Percentiles rank a stretch among this genome's conserved stretches.
These are phyloP conservation scores for Drosophila robusta DNA, from an alignment of 2,888 invertebrate genomes.

Conservation along the genomic window DNA sequence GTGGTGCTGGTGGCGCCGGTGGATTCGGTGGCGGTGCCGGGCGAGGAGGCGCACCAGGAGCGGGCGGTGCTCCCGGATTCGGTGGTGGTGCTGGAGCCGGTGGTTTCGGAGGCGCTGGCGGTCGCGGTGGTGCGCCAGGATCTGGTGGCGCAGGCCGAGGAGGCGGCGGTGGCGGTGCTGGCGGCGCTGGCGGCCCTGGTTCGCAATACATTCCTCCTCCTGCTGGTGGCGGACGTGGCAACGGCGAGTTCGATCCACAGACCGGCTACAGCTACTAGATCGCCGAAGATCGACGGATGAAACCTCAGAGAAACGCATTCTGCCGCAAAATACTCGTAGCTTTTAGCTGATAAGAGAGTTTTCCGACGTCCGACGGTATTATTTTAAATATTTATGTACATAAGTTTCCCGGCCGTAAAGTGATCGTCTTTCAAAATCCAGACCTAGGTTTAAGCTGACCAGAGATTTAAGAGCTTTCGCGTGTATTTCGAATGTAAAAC, in stretches of 20 bases:
- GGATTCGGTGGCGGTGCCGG: constrained; percentile 21
- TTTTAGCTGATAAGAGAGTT: constrained; percentile 15
- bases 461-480: constrained; percentile 20
- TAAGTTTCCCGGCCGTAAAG: constrained; percentile 22
- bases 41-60: constrained; percentile 17
- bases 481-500: constrained; percentile 20
- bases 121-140: constrained; percentile 28
- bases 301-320: constrained; percentile 59
- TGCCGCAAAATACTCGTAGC: constrained; percentile 75
- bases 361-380: constrained; percentile 14
- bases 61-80: constrained; percentile 7
- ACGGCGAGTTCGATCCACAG: constrained; percentile 85
- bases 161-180: constrained; percentile 18
- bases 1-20: constrained; percentile 18
- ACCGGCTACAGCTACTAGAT: constrained; percentile 85
- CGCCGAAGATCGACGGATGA: constrained; percentile 38
- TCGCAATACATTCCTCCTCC: constrained; percentile 65
- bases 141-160: constrained; percentile 26
- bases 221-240: constrained; percentile 80
- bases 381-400: constrained; percentile 28
- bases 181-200: constrained; percentile 64
- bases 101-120: constrained; percentile 18
- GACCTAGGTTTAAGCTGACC: constrained; percentile 33
- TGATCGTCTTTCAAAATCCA: constrained; percentile 25
- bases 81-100: constrained; percentile 48